Evolutionary conservation across 2,797 vertebrate genomes (phyloP).

Genomic region (Meriones psammophilus): DNA sequence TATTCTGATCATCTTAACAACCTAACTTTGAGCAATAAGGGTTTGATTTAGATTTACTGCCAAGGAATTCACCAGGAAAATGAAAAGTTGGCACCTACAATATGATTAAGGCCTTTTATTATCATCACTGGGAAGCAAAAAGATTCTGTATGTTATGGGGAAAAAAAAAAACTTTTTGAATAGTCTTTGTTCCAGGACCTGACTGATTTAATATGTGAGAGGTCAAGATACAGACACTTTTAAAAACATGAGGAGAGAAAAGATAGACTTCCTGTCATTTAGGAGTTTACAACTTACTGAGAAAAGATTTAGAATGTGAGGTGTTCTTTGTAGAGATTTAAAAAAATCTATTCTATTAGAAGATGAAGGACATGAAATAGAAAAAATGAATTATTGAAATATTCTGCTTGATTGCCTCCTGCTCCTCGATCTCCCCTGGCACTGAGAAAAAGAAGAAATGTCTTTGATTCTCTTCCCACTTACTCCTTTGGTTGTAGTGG

Average conservation of each 20-base stretch:
- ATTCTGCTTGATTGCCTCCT: slow-evolving; percentile 67
- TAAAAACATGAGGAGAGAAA: slow-evolving; percentile 71
- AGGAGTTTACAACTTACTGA: slow-evolving; percentile 74
- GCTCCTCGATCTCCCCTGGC: neutral
- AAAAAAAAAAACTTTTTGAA: slow-evolving; percentile 55
- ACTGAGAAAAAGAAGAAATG: slow-evolving; percentile 22
- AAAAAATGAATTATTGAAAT: slow-evolving; percentile 84
- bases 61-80: slow-evolving; percentile 66
- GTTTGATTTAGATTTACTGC: slow-evolving; percentile 77
- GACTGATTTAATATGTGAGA: slow-evolving; percentile 82
- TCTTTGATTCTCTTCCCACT: slow-evolving; percentile 32
- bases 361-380: slow-evolving; percentile 78
- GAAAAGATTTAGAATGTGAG: slow-evolving; percentile 76
- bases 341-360: slow-evolving; percentile 64
- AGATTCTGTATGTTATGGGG: neutral
- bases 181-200: slow-evolving; percentile 76
- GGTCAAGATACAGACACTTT: slow-evolving; percentile 68
- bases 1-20: slow-evolving; percentile 63
- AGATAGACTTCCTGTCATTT: slow-evolving; percentile 70
- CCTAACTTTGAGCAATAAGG: slow-evolving; percentile 61
- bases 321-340: slow-evolving; percentile 61
- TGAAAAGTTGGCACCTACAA: slow-evolving; percentile 73
- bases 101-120: slow-evolving; percentile 82
- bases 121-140: slow-evolving; percentile 59
- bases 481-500: neutral